Percentiles rank a stretch among this genome's conserved stretches.
These are phyloP conservation scores for Balearica regulorum DNA, from an alignment of 2,797 vertebrate genomes.

Conservation along the genomic window DNA sequence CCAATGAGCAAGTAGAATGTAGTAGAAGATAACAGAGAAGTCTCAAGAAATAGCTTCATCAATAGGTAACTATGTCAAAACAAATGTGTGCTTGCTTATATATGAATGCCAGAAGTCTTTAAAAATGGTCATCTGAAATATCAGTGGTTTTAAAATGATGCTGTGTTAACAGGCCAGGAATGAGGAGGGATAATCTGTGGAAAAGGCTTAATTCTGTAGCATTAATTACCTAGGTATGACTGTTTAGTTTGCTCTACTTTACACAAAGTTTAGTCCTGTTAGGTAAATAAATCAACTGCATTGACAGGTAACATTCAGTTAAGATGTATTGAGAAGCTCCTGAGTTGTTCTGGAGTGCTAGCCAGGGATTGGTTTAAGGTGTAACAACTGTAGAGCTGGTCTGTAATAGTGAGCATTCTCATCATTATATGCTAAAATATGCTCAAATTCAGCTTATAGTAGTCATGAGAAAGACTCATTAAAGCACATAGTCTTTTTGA, in stretches of 20 bases:
- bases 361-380: neutral
- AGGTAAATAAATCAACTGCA: neutral
- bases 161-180: neutral
- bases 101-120: neutral
- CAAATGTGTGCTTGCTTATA: neutral
- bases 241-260: neutral
- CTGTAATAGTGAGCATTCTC: neutral
- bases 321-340: neutral
- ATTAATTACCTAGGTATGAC: neutral
- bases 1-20: neutral
- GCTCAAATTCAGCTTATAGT: neutral
- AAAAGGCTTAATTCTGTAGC: neutral
- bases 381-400: neutral
- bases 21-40: neutral
- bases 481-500: fast-evolving
- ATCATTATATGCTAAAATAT: neutral
- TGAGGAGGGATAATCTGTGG: neutral
- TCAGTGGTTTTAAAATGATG: neutral
- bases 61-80: neutral
- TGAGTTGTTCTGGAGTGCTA: neutral
- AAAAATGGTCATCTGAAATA: neutral
- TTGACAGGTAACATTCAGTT: neutral
- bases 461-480: neutral
- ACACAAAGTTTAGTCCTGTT: neutral
- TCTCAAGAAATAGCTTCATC: neutral